Conservation (phyloP, 2,113 vertebrate genomes). For the Canis aureus region DNA sequence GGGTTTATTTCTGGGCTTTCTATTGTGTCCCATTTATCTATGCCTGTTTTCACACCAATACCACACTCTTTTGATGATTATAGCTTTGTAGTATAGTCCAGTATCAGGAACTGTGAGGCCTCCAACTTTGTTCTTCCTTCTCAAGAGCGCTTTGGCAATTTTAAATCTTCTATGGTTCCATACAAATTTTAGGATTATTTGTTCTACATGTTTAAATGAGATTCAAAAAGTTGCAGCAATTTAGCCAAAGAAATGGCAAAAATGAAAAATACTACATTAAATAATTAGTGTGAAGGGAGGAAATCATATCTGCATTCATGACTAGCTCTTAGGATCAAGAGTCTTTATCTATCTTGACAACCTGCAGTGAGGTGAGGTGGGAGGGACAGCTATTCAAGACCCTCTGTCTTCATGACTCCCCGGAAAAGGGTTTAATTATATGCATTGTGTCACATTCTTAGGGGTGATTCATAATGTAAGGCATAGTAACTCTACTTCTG, state of each 20-base stretch:
- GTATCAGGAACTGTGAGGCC: neutral
- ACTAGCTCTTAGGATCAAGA: neutral
- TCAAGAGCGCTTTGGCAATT: neutral
- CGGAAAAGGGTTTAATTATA: neutral
- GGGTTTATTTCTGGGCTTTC: neutral
- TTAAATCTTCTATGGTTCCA: neutral
- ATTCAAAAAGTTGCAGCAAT: neutral
- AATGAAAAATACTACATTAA: neutral
- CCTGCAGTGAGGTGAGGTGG: neutral
- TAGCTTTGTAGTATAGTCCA: neutral
- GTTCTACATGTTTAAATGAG: neutral
- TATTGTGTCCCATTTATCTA: neutral
- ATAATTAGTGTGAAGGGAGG: neutral
- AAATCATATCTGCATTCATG: neutral
- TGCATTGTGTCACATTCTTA: slow-evolving; percentile 6
- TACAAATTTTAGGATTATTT: neutral
- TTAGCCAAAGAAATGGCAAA: neutral
- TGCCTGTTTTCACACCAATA: neutral
- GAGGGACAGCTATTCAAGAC: neutral
- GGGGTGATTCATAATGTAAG: neutral
- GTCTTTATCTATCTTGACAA: neutral
- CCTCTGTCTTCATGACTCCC: neutral
- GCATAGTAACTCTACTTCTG: neutral
- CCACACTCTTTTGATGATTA: neutral
- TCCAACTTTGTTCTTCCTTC: neutral